phyloP scores from a whole-genome alignment of 2,797 vertebrate species.

The Percopsis omiscomaycus region DNA sequence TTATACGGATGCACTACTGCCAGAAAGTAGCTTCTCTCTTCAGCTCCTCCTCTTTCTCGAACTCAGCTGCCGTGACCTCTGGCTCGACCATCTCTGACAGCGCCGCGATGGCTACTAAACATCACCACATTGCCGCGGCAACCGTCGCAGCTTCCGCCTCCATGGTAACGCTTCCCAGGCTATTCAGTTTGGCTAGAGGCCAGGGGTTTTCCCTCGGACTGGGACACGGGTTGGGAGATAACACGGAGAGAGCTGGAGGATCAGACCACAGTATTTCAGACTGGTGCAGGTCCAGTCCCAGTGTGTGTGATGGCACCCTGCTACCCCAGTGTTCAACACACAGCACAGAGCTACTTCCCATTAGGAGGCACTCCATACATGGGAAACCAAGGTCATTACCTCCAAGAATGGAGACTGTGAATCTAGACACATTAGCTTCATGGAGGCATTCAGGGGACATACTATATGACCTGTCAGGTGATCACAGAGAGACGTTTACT shows the following conservation, averaged over 20 bases:
- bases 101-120: conserved; percentile 29
- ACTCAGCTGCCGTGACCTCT: conserved; percentile 33
- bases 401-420: conserved; percentile 35
- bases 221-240: conserved; percentile 46
- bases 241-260: conserved; percentile 43
- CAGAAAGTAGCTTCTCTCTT: conserved; percentile 78
- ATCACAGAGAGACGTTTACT: conserved; percentile 38
- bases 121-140: conserved; percentile 30
- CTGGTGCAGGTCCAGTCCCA: conserved; percentile 61
- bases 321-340: conserved; percentile 43
- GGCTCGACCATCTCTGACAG: conserved; percentile 24
- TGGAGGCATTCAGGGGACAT: conserved; percentile 63
- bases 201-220: conserved; percentile 39
- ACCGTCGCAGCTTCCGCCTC: conserved; percentile 62
- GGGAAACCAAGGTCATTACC: conserved; percentile 39
- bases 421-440: conserved; percentile 46
- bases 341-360: conserved; percentile 26
- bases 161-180: conserved; percentile 66
- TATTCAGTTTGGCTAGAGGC: conserved; percentile 69
- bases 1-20: conserved; percentile 86
- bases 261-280: conserved; percentile 69
- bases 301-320: conserved; percentile 46
- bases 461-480: conserved; percentile 39
- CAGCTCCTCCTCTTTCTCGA: conserved; percentile 60
- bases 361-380: conserved; percentile 55